Evolutionary conservation across 2,888 invertebrate genomes (phyloP), one percentile per base, ranked within the genome.

Genomic region (Anoncus sp.): DNA sequence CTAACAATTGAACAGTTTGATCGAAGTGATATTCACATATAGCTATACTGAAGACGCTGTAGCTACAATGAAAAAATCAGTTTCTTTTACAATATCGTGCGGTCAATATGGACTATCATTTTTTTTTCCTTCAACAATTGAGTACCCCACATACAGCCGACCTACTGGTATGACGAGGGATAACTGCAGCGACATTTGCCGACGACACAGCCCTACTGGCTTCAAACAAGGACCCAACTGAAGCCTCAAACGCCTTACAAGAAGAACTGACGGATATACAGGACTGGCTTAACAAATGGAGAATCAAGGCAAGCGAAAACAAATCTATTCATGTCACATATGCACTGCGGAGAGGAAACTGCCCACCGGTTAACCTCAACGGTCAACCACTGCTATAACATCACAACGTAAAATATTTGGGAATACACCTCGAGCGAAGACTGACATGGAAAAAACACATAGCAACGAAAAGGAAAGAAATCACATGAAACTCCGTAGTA

Each of bases 391-490:
- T 83, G 4, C 80, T 82, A 40, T 65, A 55, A n/a, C 49, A 18
- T 18, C 72, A 81, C 35, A 45, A 65, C 6, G 83, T 77, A 1
- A 82, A 83, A 80, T 84, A 84, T 63, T 77, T 86, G 1, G 84
- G 82, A 6, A 77, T 84, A 22, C 72, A 79, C 35, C 75, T 82
- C 5, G 82, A 85, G 59, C 55, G 70, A 14, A 31, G 31, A 31
- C 31, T 31, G 31, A 81, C 63, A 18, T 84, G 80, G 79, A 3
- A 40, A 47, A 45, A 65, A 40, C 51, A 62, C 24, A 59, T 43
- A n/a, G 43, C 53, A 69, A 59, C 62, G 62, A 77, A 72, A 72
- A 65, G 43, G 16, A 31, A 77, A 6, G 43, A 80, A 74, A 45
- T 78, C 1, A 18, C n/a, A 5, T 43, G 2, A 75, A 67, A 71